Conservation (phyloP, 2,797 vertebrate species). For the Alauda arvensis region DNA sequence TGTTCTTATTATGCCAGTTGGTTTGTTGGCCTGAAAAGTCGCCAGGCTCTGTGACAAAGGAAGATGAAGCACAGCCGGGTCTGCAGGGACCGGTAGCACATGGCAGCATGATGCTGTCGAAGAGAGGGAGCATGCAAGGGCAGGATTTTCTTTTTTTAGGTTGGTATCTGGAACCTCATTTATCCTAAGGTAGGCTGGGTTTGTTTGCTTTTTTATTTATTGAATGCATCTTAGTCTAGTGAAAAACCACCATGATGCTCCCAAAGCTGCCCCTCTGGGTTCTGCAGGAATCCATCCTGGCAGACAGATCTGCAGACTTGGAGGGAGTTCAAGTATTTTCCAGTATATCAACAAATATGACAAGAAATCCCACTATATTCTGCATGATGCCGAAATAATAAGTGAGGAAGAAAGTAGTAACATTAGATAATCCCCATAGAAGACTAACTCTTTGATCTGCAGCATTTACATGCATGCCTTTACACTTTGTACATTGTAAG, state of each 20-base stretch:
- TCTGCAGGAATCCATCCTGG: conserved; percentile 42
- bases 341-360: conserved; percentile 39
- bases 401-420: conserved; percentile 41
- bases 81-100: neutral
- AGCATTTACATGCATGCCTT: conserved; percentile 52
- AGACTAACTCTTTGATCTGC: conserved; percentile 59
- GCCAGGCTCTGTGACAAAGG: neutral
- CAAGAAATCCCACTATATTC: conserved; percentile 48
- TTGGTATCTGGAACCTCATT: neutral
- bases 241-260: conserved; percentile 6
- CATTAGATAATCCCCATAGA: conserved; percentile 58
- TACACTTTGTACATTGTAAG: conserved; percentile 38
- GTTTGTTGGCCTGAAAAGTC: neutral
- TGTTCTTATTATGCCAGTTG: neutral
- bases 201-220: neutral
- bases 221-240: neutral
- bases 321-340: conserved; percentile 49
- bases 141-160: neutral
- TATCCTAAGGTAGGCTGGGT: neutral
- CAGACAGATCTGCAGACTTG: conserved; percentile 35
- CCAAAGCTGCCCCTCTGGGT: conserved; percentile 20
- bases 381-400: conserved; percentile 38
- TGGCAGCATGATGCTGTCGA: neutral
- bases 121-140: neutral
- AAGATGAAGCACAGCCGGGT: neutral